Conservation (phyloP, 2,797 vertebrate species). For the Pyrocephalus nanus region DNA sequence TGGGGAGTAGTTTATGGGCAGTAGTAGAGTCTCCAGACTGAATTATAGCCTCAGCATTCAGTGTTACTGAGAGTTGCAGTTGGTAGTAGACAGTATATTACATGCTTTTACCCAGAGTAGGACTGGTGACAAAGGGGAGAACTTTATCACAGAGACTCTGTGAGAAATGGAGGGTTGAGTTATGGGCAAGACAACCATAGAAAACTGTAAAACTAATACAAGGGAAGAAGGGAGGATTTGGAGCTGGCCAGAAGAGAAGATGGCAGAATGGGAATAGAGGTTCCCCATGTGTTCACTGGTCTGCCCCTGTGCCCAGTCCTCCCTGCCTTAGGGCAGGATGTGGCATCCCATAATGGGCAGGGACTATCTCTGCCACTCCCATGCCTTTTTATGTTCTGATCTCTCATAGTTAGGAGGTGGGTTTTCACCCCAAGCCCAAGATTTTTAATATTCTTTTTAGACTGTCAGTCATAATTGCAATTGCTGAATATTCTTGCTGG, state of each 20-base stretch:
- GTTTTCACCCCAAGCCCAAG: neutral
- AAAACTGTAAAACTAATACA: neutral
- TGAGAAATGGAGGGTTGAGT: neutral
- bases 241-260: neutral
- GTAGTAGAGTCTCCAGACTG: conserved; percentile 40
- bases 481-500: neutral
- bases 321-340: neutral
- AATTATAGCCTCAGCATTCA: conserved; percentile 25
- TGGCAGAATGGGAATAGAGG: neutral
- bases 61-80: neutral
- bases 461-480: neutral
- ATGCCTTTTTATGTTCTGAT: neutral
- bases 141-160: neutral
- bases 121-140: conserved; percentile 19
- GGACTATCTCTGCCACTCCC: neutral
- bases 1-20: conserved; percentile 49
- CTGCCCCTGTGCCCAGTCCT: neutral
- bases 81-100: conserved; percentile 41
- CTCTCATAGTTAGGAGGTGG: neutral
- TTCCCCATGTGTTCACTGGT: fast-evolving
- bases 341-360: neutral
- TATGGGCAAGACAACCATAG: neutral
- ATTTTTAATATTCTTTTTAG: neutral
- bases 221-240: neutral
- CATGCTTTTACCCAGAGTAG: neutral